A percentile compares a stretch with the other conserved stretches of the same genome.
phyloP scores from a whole-genome alignment of 2,113 vertebrate species.

The Sinocyclocheilus anophthalmus region DNA sequence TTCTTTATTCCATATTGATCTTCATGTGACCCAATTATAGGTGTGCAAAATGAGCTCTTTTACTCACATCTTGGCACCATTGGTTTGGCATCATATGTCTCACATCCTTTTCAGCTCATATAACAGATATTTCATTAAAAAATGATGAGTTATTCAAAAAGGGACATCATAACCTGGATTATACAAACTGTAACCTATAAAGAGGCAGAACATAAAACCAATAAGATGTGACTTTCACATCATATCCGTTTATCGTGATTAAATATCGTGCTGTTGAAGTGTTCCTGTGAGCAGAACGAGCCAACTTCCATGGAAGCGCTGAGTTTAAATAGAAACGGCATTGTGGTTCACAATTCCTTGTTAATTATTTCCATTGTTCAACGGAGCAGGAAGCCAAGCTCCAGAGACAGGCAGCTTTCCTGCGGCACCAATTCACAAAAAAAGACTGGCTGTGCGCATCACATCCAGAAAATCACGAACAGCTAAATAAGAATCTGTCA shows the following conservation, averaged over 20 bases:
- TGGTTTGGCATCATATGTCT: not conserved
- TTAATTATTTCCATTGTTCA: not conserved
- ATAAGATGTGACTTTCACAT: not conserved
- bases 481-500: not conserved
- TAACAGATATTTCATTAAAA: slow-evolving; percentile 11
- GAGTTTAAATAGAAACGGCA: not conserved
- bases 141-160: not conserved
- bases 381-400: not conserved
- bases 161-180: slow-evolving; percentile 2
- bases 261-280: not conserved
- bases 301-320: not conserved
- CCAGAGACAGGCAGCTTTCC: not conserved
- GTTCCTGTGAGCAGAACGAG: not conserved
- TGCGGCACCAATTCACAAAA: not conserved
- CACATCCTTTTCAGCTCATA: slow-evolving; percentile 4
- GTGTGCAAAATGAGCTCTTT: not conserved
- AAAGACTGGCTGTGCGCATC: not conserved
- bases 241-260: not conserved
- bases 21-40: slow-evolving; percentile 30
- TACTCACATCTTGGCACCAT: not conserved
- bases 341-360: not conserved
- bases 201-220: not conserved
- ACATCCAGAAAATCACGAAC: not conserved
- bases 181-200: slow-evolving; percentile 40
- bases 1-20: not conserved